Conservation (phyloP, 1,140 invertebrate genomes). For the Dreissena rostriformis region DNA sequence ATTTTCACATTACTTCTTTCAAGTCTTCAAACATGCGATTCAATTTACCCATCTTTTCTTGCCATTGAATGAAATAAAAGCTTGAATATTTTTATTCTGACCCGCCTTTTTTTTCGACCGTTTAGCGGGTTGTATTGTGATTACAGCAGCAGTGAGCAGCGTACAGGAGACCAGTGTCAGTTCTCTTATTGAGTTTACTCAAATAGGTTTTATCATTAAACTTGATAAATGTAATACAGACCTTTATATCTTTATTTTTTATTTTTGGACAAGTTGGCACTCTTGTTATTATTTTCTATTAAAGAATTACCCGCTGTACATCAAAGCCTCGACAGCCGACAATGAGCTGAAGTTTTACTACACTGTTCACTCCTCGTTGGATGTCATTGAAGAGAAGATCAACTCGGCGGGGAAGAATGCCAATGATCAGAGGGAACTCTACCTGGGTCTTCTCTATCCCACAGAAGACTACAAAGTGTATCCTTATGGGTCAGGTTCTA, state of each 20-base stretch:
- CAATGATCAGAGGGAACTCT: conserved; percentile 88
- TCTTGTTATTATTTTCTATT: conserved; percentile 57
- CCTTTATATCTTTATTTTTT: not conserved
- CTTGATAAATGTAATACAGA: not conserved
- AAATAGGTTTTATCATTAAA: too few relatives aligned
- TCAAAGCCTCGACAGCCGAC: conserved; percentile 87
- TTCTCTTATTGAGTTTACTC: too few relatives aligned
- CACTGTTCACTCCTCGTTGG: conserved; percentile 95
- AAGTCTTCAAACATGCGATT: too few relatives aligned
- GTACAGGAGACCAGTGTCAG: too few relatives aligned
- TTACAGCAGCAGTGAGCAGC: too few relatives aligned
- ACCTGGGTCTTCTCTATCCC: conserved; percentile 94
- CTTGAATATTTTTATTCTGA: too few relatives aligned
- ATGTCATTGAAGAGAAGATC: conserved; percentile 96
- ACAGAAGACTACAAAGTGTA: conserved; percentile 99
- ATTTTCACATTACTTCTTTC: too few relatives aligned
- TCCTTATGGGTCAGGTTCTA: conserved; percentile 75
- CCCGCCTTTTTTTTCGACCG: too few relatives aligned
- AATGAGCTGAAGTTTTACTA: conserved; percentile 94
- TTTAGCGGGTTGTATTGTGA: too few relatives aligned
- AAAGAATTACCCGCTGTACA: conserved; percentile 93
- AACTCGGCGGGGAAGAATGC: conserved; percentile 85
- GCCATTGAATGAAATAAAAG: too few relatives aligned
- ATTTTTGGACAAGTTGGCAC: not conserved
- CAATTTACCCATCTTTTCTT: too few relatives aligned